Base-by-base conservation (phyloP, 2,797 vertebrate genomes). In the Sphenodon punctatus region DNA sequence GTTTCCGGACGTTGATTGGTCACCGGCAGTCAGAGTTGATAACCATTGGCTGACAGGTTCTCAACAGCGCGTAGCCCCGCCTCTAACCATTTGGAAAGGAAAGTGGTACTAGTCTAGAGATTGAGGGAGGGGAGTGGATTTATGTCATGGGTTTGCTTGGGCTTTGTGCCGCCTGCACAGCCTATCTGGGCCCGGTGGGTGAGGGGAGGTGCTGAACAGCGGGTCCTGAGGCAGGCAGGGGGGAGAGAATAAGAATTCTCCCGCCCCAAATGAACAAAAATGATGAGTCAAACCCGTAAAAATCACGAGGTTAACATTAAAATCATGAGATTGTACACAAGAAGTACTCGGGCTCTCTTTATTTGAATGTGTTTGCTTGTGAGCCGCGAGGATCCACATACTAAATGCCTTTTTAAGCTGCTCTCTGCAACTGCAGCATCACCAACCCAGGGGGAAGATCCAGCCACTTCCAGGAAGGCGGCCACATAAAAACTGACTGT, bases 1-100 rank as follows among this genome's bases (percentile, higher is more conserved):
- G n/a, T 11, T 49, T 16, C 32, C 30, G 8, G 10, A 14, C 8
- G 12, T 10, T 5, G 85, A 93, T 93, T 95, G 93, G 95, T 68
- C 32, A 27, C 2, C 32, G 32, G 3, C 77, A 20, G 70, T 19
- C 3, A 3, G 51, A 8, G 16, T 4, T 5, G 19, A 27, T 16
- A 46, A 0, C 67, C 19, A 90, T 89, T 85, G 92, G 89, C 1
- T 1, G 2, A 2, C 2, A 1, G 1, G 45, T 74, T 85, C 87
- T 91, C 94, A 87, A 48, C 94, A 79, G 19, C 0, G 0, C 0
- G 0, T 30, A 3, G 53, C 39, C 69, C 53, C 53, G 1, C 36
- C 32, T 55, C 36, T 4, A 4, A 5, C 16, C 13, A 39, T 16
- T 48, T 15, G 48, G 48, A 16, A 15, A 48, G 56, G 16, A 32